Evolutionary conservation across 2,797 vertebrate species (phyloP).

Genomic region (Gymnodraco acuticeps): DNA sequence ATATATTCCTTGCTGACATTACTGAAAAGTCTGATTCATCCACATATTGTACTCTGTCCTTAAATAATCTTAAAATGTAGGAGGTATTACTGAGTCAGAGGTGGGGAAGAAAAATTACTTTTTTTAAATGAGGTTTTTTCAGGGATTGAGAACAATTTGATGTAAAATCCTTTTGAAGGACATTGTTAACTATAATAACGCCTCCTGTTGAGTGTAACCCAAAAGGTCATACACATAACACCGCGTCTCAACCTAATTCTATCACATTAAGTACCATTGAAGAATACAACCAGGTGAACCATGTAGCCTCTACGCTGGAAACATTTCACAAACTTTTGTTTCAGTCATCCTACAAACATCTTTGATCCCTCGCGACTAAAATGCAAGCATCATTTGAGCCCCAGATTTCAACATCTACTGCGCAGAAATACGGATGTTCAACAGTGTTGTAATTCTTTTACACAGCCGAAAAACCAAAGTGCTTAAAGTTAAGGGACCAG

Average conservation of each 20-base stretch:
- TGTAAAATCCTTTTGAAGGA: slow-evolving; percentile 32
- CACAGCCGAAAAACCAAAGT: slow-evolving; percentile 44
- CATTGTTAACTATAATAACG: slow-evolving; percentile 34
- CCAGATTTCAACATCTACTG: slow-evolving; percentile 52
- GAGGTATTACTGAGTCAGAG: slow-evolving; percentile 30
- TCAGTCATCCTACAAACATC: slow-evolving; percentile 1
- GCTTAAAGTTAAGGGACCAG: slow-evolving; percentile 63
- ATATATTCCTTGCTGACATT: slow-evolving; percentile 26
- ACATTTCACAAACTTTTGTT: slow-evolving; percentile 8
- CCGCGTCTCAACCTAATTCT: slow-evolving; percentile 24
- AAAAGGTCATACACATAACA: slow-evolving; percentile 23
- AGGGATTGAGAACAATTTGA: slow-evolving; percentile 17
- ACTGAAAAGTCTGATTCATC: slow-evolving; percentile 12
- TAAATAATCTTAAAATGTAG: slow-evolving; percentile 31
- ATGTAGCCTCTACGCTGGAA: background rate
- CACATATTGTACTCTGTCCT: slow-evolving; percentile 13
- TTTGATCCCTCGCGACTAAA: slow-evolving; percentile 5
- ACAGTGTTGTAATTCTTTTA: slow-evolving; percentile 43
- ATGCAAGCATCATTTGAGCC: slow-evolving; percentile 24
- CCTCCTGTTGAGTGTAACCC: slow-evolving; percentile 23
- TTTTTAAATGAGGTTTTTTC: slow-evolving; percentile 1
- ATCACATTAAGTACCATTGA: slow-evolving; percentile 5
- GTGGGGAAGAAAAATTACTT: slow-evolving; percentile 30
- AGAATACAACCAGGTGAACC: background rate
- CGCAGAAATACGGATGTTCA: slow-evolving; percentile 5